A percentile compares a stretch with the other conserved stretches of the same genome.
Conservation (phyloP, 2,888 invertebrate species). For the Trachelus iudaicus region DNA sequence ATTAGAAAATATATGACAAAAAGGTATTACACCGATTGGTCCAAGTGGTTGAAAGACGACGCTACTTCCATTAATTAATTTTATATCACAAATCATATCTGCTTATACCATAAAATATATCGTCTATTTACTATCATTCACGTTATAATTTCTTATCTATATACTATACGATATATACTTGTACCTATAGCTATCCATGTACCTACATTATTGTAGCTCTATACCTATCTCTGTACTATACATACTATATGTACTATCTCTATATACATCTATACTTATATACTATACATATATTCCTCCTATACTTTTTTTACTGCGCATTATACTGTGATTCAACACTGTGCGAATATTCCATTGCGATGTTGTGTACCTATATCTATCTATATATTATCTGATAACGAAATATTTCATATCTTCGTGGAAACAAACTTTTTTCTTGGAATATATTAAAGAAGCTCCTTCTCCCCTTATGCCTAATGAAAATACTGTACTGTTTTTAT, state of each 20-base stretch:
- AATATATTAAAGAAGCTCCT: neutral
- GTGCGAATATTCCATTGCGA: neutral
- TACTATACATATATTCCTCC: slow-evolving; percentile 36
- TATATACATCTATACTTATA: slow-evolving; percentile 37
- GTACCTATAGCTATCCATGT: slow-evolving; percentile 51
- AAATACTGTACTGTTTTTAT: neutral
- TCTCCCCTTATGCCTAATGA: neutral
- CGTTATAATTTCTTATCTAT: slow-evolving; percentile 30
- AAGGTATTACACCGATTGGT: neutral
- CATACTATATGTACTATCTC: slow-evolving; percentile 36
- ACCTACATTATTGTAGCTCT: slow-evolving; percentile 48
- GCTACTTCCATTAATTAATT: slow-evolving; percentile 13
- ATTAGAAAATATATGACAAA: slow-evolving; percentile 15
- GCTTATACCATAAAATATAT: slow-evolving; percentile 15
- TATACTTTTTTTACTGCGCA: slow-evolving; percentile 16
- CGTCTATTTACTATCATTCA: slow-evolving; percentile 25
- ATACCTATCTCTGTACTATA: slow-evolving; percentile 52
- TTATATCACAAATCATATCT: slow-evolving; percentile 35
- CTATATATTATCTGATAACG: neutral
- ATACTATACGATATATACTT: slow-evolving; percentile 31
- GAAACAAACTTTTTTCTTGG: neutral
- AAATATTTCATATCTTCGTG: neutral
- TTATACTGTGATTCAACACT: neutral
- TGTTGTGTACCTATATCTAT: neutral
- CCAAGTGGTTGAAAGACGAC: neutral